phyloP scores from a whole-genome alignment of 2,888 invertebrate genomes.

The Minunthozetes semirufus region DNA sequence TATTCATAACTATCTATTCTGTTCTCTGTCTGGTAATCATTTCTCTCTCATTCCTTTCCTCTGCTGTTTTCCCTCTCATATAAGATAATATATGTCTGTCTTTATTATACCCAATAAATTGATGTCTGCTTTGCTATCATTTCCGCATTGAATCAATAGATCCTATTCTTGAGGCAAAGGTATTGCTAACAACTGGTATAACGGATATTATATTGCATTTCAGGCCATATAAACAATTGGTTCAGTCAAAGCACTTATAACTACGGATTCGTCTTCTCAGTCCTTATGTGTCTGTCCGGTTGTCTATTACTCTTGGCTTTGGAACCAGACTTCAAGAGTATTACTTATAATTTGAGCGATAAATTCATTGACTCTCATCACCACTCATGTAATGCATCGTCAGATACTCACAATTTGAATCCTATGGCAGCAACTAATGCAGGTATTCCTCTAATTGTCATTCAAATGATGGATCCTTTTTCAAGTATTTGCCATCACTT shows the following conservation, averaged over 20 bases:
- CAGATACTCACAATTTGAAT: slow-evolving; percentile 5
- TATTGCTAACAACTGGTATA: neutral
- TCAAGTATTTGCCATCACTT: neutral
- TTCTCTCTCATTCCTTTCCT: too few relatives aligned
- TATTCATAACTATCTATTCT: too few relatives aligned
- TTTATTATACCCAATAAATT: too few relatives aligned
- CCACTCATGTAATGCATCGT: neutral
- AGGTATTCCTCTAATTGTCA: neutral
- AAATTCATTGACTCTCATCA: neutral
- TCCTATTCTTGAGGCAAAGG: neutral
- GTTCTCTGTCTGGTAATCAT: too few relatives aligned
- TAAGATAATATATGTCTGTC: too few relatives aligned
- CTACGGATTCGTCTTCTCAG: slow-evolving; percentile 8
- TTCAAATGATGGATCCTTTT: neutral
- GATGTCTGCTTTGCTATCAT: too few relatives aligned
- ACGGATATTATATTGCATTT: neutral
- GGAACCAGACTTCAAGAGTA: neutral
- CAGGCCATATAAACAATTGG: slow-evolving; percentile 17
- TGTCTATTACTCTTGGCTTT: neutral
- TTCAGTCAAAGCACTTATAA: slow-evolving; percentile 1
- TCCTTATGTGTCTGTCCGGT: neutral
- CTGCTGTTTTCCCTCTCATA: too few relatives aligned
- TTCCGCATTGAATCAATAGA: too few relatives aligned
- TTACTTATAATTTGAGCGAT: neutral
- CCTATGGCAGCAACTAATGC: neutral